phyloP scores from a whole-genome alignment of 2,797 vertebrate genomes.

The Urophycis tenuis region DNA sequence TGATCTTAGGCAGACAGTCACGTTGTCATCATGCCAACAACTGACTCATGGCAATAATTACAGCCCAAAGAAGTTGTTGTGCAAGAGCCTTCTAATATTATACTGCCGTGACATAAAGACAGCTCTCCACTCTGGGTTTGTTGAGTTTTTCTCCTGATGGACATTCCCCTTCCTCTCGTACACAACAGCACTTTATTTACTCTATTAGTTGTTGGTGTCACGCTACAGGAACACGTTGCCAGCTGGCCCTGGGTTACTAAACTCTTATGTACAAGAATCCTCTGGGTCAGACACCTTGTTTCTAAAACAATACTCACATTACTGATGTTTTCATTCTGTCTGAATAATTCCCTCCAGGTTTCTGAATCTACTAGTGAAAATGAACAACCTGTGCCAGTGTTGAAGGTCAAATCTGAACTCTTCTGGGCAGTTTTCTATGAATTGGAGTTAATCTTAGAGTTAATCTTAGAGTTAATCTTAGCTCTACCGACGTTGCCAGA shows the following conservation, averaged over 20 bases:
- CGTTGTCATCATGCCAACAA: background rate
- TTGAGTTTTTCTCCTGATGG: background rate
- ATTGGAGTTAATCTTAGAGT: background rate
- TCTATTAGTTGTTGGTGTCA: too few relatives aligned
- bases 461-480: background rate
- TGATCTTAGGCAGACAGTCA: too few relatives aligned
- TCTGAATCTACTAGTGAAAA: background rate
- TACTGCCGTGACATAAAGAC: background rate
- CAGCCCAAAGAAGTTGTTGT: slow-evolving; percentile 5
- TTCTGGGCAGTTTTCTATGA: background rate
- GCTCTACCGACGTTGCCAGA: background rate
- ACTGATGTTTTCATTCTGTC: background rate
- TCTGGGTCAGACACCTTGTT: background rate
- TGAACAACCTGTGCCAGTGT: background rate
- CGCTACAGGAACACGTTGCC: too few relatives aligned
- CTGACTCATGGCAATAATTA: slow-evolving; percentile 37
- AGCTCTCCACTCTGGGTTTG: background rate
- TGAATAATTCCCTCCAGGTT: background rate
- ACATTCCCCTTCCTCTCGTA: too few relatives aligned
- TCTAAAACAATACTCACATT: background rate
- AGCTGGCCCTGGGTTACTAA: too few relatives aligned
- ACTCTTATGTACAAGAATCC: background rate
- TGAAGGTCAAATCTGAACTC: background rate
- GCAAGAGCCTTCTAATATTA: slow-evolving; percentile 22
- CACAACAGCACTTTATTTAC: too few relatives aligned